phyloP scores from a whole-genome alignment of 2,113 vertebrate species.

The Abramis brama region DNA sequence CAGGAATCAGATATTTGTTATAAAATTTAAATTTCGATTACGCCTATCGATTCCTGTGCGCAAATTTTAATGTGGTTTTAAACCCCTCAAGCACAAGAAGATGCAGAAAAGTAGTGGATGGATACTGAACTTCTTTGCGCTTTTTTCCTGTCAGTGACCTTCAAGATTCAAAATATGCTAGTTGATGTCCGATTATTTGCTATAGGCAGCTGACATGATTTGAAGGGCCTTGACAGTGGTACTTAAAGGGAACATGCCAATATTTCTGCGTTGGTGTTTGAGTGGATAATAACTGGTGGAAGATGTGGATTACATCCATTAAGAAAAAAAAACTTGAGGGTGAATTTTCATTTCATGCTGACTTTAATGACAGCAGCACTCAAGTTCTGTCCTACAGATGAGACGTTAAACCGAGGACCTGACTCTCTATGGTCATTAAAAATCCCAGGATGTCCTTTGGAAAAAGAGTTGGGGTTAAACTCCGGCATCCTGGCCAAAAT shows the following conservation, averaged over 20 bases:
- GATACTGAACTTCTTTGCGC: background rate
- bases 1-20: background rate
- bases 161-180: background rate
- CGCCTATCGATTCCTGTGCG: background rate
- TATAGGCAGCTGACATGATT: background rate
- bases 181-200: background rate
- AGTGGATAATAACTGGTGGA: background rate
- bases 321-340: background rate
- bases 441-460: no score
- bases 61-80: no score
- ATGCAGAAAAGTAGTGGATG: no score
- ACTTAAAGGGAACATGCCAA: background rate
- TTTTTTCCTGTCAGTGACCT: background rate
- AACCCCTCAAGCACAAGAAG: no score
- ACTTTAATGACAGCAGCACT: background rate
- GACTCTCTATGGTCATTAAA: no score
- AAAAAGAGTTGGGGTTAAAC: no score
- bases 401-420: no score
- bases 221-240: background rate
- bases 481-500: no score
- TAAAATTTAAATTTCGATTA: background rate
- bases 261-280: background rate
- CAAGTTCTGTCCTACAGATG: background rate
- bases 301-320: background rate
- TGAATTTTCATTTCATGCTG: background rate